A percentile compares a stretch with the other conserved stretches of the same genome.
Evolutionary conservation across 1,140 invertebrate species (phyloP).

Genomic region (Cataglyphis hispanica): DNA sequence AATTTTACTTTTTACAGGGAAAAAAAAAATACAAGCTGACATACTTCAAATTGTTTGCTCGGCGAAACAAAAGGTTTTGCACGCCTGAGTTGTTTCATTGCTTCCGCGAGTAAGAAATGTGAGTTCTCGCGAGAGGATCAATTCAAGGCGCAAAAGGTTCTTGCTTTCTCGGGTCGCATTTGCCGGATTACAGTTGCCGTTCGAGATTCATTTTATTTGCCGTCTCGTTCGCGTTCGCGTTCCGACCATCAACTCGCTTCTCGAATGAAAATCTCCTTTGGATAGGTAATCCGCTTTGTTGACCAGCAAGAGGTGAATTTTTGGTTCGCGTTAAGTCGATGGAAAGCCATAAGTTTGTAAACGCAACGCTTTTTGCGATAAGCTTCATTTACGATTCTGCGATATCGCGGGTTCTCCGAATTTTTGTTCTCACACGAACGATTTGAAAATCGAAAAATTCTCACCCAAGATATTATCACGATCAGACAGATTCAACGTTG

Average conservation of each 20-base stretch:
- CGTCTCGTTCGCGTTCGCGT: conserved; percentile 36
- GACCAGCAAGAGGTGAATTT: conserved; percentile 47
- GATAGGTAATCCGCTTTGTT: conserved; percentile 60
- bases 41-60: conserved; percentile 13
- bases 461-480: neutral
- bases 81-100: conserved; percentile 17
- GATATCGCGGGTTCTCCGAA: neutral
- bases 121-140: conserved; percentile 49
- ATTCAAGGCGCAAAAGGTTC: conserved; percentile 46
- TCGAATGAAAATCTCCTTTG: conserved; percentile 52
- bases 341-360: conserved; percentile 28
- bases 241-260: conserved; percentile 35
- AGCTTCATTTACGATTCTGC: conserved; percentile 10
- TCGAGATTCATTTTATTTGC: conserved; percentile 58
- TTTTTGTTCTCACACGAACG: neutral
- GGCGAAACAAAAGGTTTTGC: neutral
- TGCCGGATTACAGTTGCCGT: conserved; percentile 47
- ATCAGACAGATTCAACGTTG: neutral
- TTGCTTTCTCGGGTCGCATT: conserved; percentile 44
- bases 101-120: conserved; percentile 48
- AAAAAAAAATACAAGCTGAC: neutral
- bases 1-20: neutral
- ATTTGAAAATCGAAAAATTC: neutral
- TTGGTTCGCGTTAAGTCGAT: neutral
- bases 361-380: neutral